Base-by-base conservation (phyloP, 37 sponge, comb jelly and placozoan species). In the Axinella damicornis region DNA sequence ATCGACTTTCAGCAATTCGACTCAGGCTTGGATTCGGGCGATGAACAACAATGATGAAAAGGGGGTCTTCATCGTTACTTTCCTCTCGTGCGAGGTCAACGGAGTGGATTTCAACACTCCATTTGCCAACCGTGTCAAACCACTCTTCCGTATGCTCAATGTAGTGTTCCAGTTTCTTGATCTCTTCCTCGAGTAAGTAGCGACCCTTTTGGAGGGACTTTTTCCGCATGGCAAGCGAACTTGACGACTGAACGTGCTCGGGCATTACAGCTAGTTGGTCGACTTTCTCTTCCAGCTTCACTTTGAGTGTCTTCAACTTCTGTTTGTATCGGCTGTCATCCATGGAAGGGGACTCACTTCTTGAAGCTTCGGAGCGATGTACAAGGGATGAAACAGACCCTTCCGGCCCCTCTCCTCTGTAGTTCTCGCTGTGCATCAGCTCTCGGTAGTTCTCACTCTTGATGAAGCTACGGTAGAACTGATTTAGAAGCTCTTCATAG, bases 81-180 rank as follows among this genome's bases (percentile, higher is more conserved):
- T 76, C 85, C 15, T 79, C 85, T 0, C 62, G 65, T 31, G 80
- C 27, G 16, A 92, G 58, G 27, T 92, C 88, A 2, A 88, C 88
- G n/a, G 80, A 36, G 39, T 57, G 53, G 21, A 92, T 67, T 24
- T 79, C 77, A 0, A 92, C 78, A 0, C 25, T 76, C 93, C 93
- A 92, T 60, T 88, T 55, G 1, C 93, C 93, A 14, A 85, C 63
- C 9, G 89, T 78, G 31, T 72, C 85, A 80, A 84, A 92, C 89
- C 89, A 92, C 53, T 92, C 85, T 65, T 84, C 88, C 35, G 85
- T 92, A 65, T 84, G 89, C 21, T 84, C 86, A 19, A 88, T 85
- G 81, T 92, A 92, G 71, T 87, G 73, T 67, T 92, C 88, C 69
- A 92, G 41, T 63, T 88, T 85, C 68, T 88, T 85, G 16, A 92